These are phyloP conservation scores for Penelope pileata DNA, from an alignment of 2,113 vertebrate genomes.

Conservation along the genomic window DNA sequence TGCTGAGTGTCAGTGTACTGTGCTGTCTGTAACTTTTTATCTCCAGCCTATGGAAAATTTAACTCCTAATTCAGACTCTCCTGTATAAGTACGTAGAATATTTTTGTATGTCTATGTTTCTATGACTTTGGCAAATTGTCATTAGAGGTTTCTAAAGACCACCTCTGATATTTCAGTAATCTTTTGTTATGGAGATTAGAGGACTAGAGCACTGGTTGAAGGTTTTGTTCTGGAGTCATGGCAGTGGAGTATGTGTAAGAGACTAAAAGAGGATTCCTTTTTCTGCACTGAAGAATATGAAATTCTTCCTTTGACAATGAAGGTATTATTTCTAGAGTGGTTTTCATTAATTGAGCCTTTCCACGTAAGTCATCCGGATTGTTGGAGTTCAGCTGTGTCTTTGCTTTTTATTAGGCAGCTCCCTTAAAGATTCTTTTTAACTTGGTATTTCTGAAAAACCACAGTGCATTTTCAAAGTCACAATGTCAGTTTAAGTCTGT, in stretches of 20 bases:
- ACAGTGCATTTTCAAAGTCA: constrained; percentile 1
- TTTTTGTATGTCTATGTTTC: too few relatives aligned
- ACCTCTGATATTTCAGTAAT: neutral
- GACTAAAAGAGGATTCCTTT: neutral
- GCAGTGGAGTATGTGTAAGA: neutral
- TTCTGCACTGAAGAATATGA: neutral
- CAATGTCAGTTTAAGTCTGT: constrained; percentile 18
- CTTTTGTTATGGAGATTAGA: neutral
- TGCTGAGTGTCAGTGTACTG: rapidly evolving
- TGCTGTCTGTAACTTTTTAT: neutral
- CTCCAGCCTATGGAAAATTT: neutral
- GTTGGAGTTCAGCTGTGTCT: constrained; percentile 36
- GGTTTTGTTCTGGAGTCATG: neutral
- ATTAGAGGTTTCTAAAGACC: neutral
- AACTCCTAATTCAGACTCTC: neutral
- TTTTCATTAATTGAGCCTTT: neutral
- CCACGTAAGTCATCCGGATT: neutral
- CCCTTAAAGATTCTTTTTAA: constrained; percentile 14
- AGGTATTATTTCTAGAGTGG: neutral
- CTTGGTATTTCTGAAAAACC: constrained; percentile 45
- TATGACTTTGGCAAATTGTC: neutral
- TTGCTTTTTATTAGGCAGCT: constrained; percentile 53
- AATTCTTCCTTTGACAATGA: neutral
- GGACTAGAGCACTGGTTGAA: neutral
- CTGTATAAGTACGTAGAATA: neutral